A percentile compares a stretch with the other conserved stretches of the same genome.
Conservation (phyloP, 2,888 invertebrate species). For the Luffia ferchaultella region DNA sequence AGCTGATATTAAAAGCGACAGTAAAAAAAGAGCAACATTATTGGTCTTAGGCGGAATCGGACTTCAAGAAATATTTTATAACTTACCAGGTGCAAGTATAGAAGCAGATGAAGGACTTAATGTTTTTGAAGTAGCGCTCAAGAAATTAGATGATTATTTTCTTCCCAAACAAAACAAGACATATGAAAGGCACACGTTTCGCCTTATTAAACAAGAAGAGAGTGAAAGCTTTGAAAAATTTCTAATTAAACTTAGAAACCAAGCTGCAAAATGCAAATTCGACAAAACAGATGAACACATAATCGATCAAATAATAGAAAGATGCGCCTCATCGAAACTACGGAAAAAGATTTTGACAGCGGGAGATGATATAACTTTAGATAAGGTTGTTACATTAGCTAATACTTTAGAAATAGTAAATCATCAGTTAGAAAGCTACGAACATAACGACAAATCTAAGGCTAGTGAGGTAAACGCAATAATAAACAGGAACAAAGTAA, state of each 20-base stretch:
- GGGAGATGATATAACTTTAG: conserved; percentile 8
- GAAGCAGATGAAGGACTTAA: conserved; percentile 3
- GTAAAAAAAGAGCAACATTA: conserved; percentile 2
- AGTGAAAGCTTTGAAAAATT: conserved; percentile 23
- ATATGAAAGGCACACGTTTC: conserved; percentile 16
- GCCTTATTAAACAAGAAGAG: conserved; percentile 19
- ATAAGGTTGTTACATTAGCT: conserved; percentile 4
- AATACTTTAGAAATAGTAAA: no score
- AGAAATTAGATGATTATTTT: conserved; percentile 19
- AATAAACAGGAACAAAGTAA: neutral
- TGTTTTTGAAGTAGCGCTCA: conserved; percentile 12
- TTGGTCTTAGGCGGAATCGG: conserved; percentile 2
- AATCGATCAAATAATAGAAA: conserved; percentile 21
- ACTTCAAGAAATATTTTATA: conserved; percentile 7
- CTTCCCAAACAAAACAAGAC: conserved; percentile 23
- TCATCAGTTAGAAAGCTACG: conserved; percentile 2
- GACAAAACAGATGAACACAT: conserved; percentile 18
- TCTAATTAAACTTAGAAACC: conserved; percentile 19
- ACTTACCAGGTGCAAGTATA: conserved; percentile 3
- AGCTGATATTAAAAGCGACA: conserved; percentile 13
- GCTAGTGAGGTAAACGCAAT: conserved; percentile 1
- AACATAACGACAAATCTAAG: conserved; percentile 1
- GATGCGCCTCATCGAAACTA: conserved; percentile 13
- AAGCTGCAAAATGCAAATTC: conserved; percentile 23
- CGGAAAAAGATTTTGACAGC: conserved; percentile 9